Evolutionary conservation across 2,888 invertebrate genomes (phyloP).

Genomic region (Oligia latruncula): DNA sequence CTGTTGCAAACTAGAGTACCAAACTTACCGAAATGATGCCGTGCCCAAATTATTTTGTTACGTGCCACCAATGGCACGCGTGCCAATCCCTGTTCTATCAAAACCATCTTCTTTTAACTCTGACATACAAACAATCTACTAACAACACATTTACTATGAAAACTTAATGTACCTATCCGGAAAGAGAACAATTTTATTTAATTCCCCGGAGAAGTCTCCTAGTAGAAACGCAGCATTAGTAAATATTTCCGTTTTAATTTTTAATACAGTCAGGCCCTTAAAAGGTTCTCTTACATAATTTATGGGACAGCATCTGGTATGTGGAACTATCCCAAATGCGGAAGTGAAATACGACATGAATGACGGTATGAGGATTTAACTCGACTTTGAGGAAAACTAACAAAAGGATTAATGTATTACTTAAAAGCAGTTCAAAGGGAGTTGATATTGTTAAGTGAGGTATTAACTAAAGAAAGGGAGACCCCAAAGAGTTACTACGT

Average conservation of each 20-base stretch:
- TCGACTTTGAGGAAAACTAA: neutral
- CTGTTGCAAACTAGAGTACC: too few species aligned
- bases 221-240: conserved; percentile 40
- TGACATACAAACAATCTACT: neutral
- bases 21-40: too few species aligned
- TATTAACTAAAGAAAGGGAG: neutral
- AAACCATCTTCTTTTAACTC: neutral
- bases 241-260: conserved; percentile 59
- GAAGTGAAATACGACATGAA: neutral
- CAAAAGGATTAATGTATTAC: neutral
- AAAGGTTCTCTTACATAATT: conserved; percentile 57
- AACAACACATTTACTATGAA: neutral
- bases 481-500: neutral
- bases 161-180: conserved; percentile 8
- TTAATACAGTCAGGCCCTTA: conserved; percentile 52
- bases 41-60: too few species aligned
- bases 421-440: neutral
- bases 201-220: conserved; percentile 22
- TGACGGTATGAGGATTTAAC: neutral
- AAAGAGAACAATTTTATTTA: conserved; percentile 46
- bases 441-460: neutral
- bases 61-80: too few species aligned
- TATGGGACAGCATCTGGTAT: conserved; percentile 32
- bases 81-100: too few species aligned
- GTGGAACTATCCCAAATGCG: conserved; percentile 27